Base-by-base conservation (phyloP, 1,140 invertebrate species). In the Rhagoletis pomonella region DNA sequence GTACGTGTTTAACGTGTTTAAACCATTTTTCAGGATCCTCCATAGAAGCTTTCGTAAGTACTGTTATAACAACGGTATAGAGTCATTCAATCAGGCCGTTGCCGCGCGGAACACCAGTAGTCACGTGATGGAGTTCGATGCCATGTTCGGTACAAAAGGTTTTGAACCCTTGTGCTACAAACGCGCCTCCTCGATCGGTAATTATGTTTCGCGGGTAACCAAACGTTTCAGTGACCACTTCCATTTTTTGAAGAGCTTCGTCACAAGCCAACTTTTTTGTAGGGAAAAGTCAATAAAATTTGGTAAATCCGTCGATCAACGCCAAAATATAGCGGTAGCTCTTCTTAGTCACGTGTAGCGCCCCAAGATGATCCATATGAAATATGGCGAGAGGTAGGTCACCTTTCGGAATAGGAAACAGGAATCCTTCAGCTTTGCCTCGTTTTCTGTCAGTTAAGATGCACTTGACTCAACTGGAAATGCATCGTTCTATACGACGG, bases 181-280 rank as follows among this genome's bases (percentile, higher is more conserved):
- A 29, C 29, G 29, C 29, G 29, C 29, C 29, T 29, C 29, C 93
- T 89, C 86, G 93, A 94, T 90, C 94, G 94, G 19, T 91, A 89
- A 0, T 92, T 29, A 92, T 89, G 94, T 92, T 29, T 94, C 42
- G 89, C 94, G 93, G 44, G 94, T 88, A 86, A 92, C 92, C 29
- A 29, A 29, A 29, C 29, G 29, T 29, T 29, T 29, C 29, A 29
- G 29, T 29, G 29, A 29, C 29, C 29, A 29, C 29, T 29, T 29
- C 29, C 29, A 29, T 29, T 29, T 29, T 29, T 29, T 29, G 29
- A 29, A 29, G 29, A 29, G 29, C 29, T 29, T 29, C 29, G 29
- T 29, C 29, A 29, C 29, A 29, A 29, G 29, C 29, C 86, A 90
- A 65, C 87, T 91, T 55, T 77, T 90, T 88, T 19, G 86, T 77